These are phyloP conservation scores for Gryllus bimaculatus DNA, from an alignment of 1,140 invertebrate species.

Conservation along the genomic window DNA sequence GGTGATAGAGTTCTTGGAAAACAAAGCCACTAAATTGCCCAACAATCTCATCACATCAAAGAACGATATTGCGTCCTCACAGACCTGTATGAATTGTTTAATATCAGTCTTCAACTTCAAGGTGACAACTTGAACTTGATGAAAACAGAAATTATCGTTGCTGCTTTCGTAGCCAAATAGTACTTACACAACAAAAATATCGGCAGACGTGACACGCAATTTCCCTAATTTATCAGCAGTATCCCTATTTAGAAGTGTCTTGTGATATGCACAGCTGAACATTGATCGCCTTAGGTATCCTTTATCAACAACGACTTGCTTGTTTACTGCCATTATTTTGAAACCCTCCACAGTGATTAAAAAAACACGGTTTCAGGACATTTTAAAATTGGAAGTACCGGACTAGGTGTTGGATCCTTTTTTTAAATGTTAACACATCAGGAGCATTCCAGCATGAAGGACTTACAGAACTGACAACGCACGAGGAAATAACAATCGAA, in stretches of 20 bases:
- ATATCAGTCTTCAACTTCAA: slow-evolving; percentile 27
- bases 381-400: slow-evolving; percentile 22
- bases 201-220: slow-evolving; percentile 29
- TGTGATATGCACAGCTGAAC: no score
- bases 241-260: no score
- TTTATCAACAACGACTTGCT: slow-evolving; percentile 24
- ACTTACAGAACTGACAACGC: neutral
- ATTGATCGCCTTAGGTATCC: no score
- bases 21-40: neutral
- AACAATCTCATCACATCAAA: neutral
- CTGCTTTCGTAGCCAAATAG: slow-evolving; percentile 32
- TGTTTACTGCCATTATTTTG: neutral
- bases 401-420: neutral
- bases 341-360: slow-evolving; percentile 26
- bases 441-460: neutral
- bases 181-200: slow-evolving; percentile 31
- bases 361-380: slow-evolving; percentile 25
- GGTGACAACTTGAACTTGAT: slow-evolving; percentile 33
- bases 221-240: slow-evolving; percentile 29
- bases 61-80: neutral
- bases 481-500: neutral
- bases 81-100: neutral
- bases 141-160: slow-evolving; percentile 32
- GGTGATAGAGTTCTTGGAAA: neutral
- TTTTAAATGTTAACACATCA: neutral